Evolutionary conservation across 2,797 vertebrate species (phyloP).

Genomic region (Luscinia megarhynchos): DNA sequence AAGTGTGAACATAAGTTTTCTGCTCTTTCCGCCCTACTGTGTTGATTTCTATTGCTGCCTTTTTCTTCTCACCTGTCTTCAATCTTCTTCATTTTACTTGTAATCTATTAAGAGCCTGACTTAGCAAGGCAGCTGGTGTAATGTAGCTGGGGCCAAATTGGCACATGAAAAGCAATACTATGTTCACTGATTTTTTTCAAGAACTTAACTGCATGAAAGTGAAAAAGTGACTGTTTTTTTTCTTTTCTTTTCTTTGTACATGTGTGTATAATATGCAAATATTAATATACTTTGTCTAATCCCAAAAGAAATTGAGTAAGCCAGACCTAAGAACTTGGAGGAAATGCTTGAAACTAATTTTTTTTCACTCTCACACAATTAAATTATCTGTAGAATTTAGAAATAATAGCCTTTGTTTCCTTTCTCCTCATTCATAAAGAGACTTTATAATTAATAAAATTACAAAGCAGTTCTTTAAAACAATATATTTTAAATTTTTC

Average conservation of each 20-base stretch:
- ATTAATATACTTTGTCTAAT: background rate
- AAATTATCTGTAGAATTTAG: background rate
- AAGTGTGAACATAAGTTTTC: background rate
- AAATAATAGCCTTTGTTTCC: background rate
- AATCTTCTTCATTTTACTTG: background rate
- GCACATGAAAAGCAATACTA: background rate
- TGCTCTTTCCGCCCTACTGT: background rate
- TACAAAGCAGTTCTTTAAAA: background rate
- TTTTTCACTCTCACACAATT: background rate
- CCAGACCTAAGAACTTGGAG: background rate
- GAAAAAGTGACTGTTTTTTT: background rate
- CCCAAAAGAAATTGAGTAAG: background rate
- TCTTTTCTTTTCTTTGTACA: background rate
- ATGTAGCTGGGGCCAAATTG: background rate
- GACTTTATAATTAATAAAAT: background rate
- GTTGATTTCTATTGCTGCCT: background rate
- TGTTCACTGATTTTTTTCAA: background rate
- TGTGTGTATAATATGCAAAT: background rate
- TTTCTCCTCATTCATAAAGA: background rate
- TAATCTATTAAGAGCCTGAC: background rate
- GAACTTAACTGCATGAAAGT: background rate
- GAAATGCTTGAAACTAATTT: background rate
- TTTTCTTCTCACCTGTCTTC: background rate
- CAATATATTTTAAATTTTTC: accelerated
- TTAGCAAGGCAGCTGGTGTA: background rate